Base-by-base conservation (phyloP, 2,113 vertebrate genomes). In the Marmota monax region DNA sequence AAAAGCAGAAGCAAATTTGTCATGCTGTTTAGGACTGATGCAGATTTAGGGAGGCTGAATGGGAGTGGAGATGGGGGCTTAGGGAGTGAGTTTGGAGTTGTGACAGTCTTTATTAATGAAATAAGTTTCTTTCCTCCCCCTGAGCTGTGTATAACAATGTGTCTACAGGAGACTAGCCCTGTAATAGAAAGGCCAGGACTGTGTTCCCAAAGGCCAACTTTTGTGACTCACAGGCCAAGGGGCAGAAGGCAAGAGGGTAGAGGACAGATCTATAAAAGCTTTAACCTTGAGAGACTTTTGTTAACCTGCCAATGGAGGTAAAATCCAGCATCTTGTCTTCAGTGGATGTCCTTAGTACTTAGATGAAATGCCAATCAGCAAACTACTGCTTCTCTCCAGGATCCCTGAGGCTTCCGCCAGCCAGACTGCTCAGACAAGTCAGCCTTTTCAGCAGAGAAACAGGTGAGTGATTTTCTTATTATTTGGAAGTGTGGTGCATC, bases 391-490 rank as follows among this genome's bases (percentile, higher is more conserved):
- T 93, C n/a, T 96, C 53, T 83, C 48, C 84, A 42, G 76, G 48
- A 79, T 96, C 87, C n/a, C n/a, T 58, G 76, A 96, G n/a, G 74
- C 84, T 87, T 96, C 70, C 17, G 20, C 86, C 25, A 18, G 69
- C 20, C 63, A 95, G 63, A 56, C 23, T 83, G 29, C 63, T 94
- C 45, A 85, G 79, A 85, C 32, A 92, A 95, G 65, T 77, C 92
- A 95, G 65, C 10, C n/a, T 91, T 92, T 91, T 78, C 56, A 78
- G 39, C 83, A 93, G 20, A 95, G 82, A 92, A 86, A 90, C 79
- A 92, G 76, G 63, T 92, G 92, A 96, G 22, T 94, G 85, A 70
- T 94, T 97, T 96, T 95, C 90, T 96, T 94, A 93, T 92, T 96
- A 94, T 94, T 95, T 16, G 3, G 25, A 88, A 92, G 25, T 94